These are phyloP conservation scores for Toxotes jaculatrix DNA, from an alignment of 2,113 vertebrate species.

Conservation along the genomic window DNA sequence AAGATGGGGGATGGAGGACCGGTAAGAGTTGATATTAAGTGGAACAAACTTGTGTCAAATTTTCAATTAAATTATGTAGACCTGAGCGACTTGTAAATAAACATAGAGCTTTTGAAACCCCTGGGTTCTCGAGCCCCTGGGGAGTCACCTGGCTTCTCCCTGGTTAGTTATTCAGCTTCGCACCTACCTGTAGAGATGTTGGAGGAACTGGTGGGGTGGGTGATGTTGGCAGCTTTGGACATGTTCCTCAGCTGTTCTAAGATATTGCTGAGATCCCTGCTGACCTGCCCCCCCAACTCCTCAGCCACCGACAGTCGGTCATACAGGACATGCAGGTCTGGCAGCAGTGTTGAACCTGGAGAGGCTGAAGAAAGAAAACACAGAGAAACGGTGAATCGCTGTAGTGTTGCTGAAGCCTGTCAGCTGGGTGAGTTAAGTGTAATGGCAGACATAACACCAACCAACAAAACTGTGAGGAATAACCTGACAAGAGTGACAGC, in stretches of 20 bases:
- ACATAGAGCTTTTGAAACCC: too few relatives aligned
- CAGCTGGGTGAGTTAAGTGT: too few relatives aligned
- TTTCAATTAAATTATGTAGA: too few relatives aligned
- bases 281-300: conserved; percentile 77
- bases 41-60: too few relatives aligned
- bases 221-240: conserved; percentile 37
- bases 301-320: conserved; percentile 79
- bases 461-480: too few relatives aligned
- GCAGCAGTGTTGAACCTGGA: neutral
- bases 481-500: too few relatives aligned
- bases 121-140: too few relatives aligned
- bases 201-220: neutral
- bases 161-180: neutral
- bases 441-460: too few relatives aligned
- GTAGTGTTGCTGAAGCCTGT: too few relatives aligned
- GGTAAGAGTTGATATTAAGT: too few relatives aligned
- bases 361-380: neutral
- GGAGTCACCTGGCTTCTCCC: neutral
- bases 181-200: conserved; percentile 71
- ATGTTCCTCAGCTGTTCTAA: conserved; percentile 76
- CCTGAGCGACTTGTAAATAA: too few relatives aligned
- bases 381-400: neutral
- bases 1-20: too few relatives aligned
- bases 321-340: conserved; percentile 79
- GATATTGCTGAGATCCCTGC: conserved; percentile 68